Base-by-base conservation (phyloP, 2,888 invertebrate species). In the Heliconius erato region DNA sequence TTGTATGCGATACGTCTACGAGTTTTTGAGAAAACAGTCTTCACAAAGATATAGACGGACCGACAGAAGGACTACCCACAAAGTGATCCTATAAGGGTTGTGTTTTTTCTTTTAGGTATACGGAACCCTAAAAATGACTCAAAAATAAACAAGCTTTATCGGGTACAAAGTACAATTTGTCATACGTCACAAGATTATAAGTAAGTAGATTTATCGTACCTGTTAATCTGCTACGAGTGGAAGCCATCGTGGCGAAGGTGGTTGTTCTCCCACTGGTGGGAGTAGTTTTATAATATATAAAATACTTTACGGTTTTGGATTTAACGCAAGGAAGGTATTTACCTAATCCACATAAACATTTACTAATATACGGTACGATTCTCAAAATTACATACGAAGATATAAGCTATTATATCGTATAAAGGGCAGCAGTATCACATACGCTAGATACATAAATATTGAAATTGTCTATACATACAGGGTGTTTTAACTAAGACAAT, bases 401-500 rank as follows among this genome's bases (percentile, higher is more conserved):
- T 35, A 14, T 74, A 40, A 69, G 19, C 68, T 69, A 14, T 74
- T 28, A 28, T 28, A 49, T 19, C 23, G 26, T 49, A 49, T 9
- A 74, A 28, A 23, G 32, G 32, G 26, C 26, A 23, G n/a, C 2
- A 32, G 54, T 74, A 63, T n/a, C 54, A 23, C 5, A n/a, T 32
- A 63, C 26, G 26, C 63, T 63, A 63, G 6, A 6, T 63, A 35
- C 35, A 35, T 14, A 28, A 7, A 28, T 35, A 63, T 35, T 16
- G n/a, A n/a, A 76, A 76, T 32, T 9, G 14, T 49, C 16, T 72
- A 49, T 63, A 40, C 9, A 63, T 76, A 76, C 26, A 76, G 63
- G 35, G 0, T 76, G 76, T 76, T 76, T 59, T 7, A 63, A 63
- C 76, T 76, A 76, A 63, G 35, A 76, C 76, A 76, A 40, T 76